Conservation (phyloP, 2,797 vertebrate species). For the Cuculus canorus region DNA sequence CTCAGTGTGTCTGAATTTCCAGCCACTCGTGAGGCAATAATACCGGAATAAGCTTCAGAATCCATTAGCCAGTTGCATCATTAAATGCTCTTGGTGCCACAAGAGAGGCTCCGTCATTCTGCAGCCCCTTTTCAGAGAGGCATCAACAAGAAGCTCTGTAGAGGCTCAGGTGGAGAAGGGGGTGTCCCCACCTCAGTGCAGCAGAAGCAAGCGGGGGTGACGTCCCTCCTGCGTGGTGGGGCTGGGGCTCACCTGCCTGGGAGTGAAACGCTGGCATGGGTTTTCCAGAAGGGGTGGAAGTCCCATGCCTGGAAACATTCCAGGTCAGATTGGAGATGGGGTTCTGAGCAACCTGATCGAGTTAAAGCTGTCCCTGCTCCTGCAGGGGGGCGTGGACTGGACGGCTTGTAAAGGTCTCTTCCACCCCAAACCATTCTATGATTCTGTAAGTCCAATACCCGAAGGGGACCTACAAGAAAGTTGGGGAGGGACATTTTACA, state of each 20-base stretch:
- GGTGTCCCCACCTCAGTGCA: rapidly evolving
- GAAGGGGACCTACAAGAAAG: no score
- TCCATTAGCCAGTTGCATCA: not conserved
- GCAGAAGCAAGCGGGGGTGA: not conserved
- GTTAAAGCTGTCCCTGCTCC: no score
- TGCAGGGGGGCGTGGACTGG: no score
- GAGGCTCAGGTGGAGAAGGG: not conserved
- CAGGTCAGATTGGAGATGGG: no score
- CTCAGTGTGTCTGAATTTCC: not conserved
- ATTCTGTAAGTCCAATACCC: no score
- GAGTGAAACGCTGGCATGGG: no score
- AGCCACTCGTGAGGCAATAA: not conserved
- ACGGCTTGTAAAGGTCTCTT: no score
- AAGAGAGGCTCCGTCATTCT: not conserved
- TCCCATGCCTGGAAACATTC: no score
- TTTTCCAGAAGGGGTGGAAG: no score
- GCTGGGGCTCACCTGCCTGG: not conserved
- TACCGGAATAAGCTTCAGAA: not conserved
- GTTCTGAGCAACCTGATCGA: no score
- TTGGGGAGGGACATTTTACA: no score
- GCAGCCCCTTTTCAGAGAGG: not conserved
- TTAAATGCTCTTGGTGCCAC: not conserved
- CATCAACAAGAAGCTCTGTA: not conserved
- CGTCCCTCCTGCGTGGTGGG: not conserved
- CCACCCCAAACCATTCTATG: no score